Evolutionary conservation across 2,888 invertebrate genomes (phyloP), one percentile per base, ranked within the genome.

Genomic region (Lomographa bimaculata): DNA sequence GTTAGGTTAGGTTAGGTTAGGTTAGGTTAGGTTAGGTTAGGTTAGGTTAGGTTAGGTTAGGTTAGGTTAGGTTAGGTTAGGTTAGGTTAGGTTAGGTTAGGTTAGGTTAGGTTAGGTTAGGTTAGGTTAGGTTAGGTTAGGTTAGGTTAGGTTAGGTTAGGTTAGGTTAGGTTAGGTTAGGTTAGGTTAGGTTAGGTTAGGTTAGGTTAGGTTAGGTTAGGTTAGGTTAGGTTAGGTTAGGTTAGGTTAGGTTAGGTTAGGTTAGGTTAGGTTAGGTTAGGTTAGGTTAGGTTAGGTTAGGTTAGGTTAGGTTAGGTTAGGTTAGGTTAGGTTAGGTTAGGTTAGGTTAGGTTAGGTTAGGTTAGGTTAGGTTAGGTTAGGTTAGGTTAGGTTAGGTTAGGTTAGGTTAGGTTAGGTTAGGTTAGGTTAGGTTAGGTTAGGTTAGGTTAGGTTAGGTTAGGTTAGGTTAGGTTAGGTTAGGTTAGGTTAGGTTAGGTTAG

Each of bases 1-100:
- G 18, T 18, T 18, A 18, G 18, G 18, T 18, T 18, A 18, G 18
- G 18, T 18, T 18, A 18, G 18, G 18, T 18, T 18, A 18, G 18
- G 18, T 18, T 18, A 18, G 18, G 18, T 18, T 18, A 18, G 18
- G 18, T 18, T 18, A 18, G 18, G 18, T 18, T 18, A 18, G 18
- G 18, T 18, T 18, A 18, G 18, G 18, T 18, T 18, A 18, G 18
- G 18, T 18, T 18, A 18, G 18, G 18, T 18, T 18, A 18, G 18
- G 18, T 18, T 18, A 18, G 18, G 18, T 18, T 18, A 18, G 18
- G 18, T 18, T 18, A 18, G 18, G 18, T 18, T 18, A 18, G 18
- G 18, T 18, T 18, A 18, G 18, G 18, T 18, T 18, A 18, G 18
- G 18, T 18, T 18, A 18, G 18, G 18, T 18, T 18, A 18, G 18